These are phyloP conservation scores for Psephotus haematonotus DNA, from an alignment of 2,113 vertebrate genomes.

Conservation along the genomic window DNA sequence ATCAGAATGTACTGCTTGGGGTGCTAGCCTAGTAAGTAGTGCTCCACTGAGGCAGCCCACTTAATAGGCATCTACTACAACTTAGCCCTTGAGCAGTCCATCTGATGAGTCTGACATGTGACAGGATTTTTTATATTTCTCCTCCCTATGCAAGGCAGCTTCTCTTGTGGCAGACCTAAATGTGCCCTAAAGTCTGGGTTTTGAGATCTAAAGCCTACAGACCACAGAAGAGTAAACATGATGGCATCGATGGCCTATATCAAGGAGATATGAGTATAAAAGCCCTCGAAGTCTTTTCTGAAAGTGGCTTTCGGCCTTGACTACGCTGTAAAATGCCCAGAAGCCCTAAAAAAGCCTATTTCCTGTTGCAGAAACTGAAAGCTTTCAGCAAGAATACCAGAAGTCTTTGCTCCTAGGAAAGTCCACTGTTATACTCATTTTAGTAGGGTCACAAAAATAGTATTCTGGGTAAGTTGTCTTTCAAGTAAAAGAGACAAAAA, in stretches of 20 bases:
- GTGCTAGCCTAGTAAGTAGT: no score
- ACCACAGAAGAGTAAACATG: background rate
- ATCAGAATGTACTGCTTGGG: background rate
- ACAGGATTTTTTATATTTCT: background rate
- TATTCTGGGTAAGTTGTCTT: background rate
- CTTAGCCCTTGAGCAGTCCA: background rate
- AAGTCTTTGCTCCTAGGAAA: background rate
- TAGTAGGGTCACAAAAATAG: background rate
- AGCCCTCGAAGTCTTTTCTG: background rate
- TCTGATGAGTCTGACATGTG: background rate
- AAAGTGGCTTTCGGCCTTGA: background rate
- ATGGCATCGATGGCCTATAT: background rate
- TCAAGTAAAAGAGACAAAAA: background rate
- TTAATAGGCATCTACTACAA: background rate
- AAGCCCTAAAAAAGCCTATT: background rate
- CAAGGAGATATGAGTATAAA: background rate
- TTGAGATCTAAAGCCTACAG: background rate
- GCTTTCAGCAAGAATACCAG: background rate
- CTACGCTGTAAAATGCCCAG: background rate
- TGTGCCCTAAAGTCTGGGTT: background rate
- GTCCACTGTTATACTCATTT: background rate
- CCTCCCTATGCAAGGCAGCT: background rate
- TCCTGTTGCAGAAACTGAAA: background rate
- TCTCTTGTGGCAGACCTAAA: background rate
- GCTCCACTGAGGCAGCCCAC: background rate